Base-by-base conservation (phyloP, 2,888 invertebrate genomes). In the Aphidoletes aphidimyza region DNA sequence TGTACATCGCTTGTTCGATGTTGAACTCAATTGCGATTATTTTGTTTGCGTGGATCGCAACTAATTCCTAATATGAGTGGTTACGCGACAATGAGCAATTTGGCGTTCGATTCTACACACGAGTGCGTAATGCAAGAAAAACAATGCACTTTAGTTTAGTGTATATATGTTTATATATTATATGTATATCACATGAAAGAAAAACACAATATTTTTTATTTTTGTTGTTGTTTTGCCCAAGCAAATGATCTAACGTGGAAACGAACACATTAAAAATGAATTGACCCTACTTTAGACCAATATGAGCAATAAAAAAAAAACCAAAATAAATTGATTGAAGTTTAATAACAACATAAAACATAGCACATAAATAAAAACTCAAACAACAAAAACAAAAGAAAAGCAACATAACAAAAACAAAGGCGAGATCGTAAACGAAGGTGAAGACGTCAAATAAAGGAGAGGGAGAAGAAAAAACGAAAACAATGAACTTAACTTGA, bases 11-110 rank as follows among this genome's bases (percentile, higher is more conserved):
- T n/a, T n/a, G n/a, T n/a, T n/a, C n/a, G n/a, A n/a, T n/a, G n/a
- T n/a, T n/a, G n/a, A 8, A 9, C 9, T 26, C 59, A 59, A 59
- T 9, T 49, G 19, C 17, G 47, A 17, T 47, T 47, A 14, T 17
- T 47, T 47, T 47, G 8, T 47, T 47, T 59, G n/a, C n/a, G n/a
- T n/a, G n/a, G n/a, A 78, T 78, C 5, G 34, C 37, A n/a, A 11
- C 36, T 26, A 5, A 36, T 6, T 36, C 78, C 37, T 5, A 47
- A 47, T 17, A 47, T 11, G 5, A 22, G 19, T 6, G 26, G 37
- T 81, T 81, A 81, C 81, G 81, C 81, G 81, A 81, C 81, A 81
- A 37, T 81, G 81, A 81, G n/a, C 81, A 81, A 30, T 69, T 69
- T 34, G 30, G 34, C 69, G 30, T 69, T 26, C 34, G 30, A 69